Evolutionary conservation across 2,888 invertebrate genomes (phyloP).

Genomic region (Hydriomena furcata): DNA sequence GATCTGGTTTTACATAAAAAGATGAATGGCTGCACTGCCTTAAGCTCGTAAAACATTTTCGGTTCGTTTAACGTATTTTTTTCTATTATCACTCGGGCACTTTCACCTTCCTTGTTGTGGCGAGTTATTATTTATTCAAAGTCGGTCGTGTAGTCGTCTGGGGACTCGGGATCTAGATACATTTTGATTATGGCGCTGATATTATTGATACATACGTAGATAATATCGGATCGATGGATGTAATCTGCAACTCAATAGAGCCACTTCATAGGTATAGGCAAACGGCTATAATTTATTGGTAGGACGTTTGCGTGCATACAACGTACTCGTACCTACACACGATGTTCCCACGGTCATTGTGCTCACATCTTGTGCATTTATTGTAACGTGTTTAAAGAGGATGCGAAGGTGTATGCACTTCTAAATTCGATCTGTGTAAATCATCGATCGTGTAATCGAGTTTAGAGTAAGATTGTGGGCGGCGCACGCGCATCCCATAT

Average conservation of each 20-base stretch:
- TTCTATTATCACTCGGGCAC: constrained; percentile 68
- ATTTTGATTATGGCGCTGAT: constrained; percentile 62
- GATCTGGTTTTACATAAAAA: constrained; percentile 83
- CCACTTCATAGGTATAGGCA: constrained; percentile 38
- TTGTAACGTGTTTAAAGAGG: constrained; percentile 48
- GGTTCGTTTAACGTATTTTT: constrained; percentile 68
- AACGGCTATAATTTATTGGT: constrained; percentile 40
- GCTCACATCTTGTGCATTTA: constrained; percentile 28
- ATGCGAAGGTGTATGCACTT: constrained; percentile 67
- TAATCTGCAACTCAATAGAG: constrained; percentile 42
- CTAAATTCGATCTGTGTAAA: constrained; percentile 80
- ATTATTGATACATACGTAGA: constrained; percentile 41
- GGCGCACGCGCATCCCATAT: constrained; percentile 70
- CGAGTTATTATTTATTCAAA: constrained; percentile 67
- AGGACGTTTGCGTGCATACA: constrained; percentile 42
- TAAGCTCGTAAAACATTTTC: constrained; percentile 72
- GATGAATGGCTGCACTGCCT: constrained; percentile 78
- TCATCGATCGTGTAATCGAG: constrained; percentile 80
- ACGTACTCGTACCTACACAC: constrained; percentile 24
- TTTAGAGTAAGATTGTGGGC: constrained; percentile 79
- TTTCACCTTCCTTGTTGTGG: constrained; percentile 71
- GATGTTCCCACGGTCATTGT: constrained; percentile 52
- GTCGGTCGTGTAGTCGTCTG: constrained; percentile 46
- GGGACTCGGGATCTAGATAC: constrained; percentile 68
- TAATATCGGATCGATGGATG: constrained; percentile 38